Percentiles rank a stretch among this genome's conserved stretches.
Evolutionary conservation across 2,113 vertebrate species (phyloP).

Genomic region (Takifugu flavidus): DNA sequence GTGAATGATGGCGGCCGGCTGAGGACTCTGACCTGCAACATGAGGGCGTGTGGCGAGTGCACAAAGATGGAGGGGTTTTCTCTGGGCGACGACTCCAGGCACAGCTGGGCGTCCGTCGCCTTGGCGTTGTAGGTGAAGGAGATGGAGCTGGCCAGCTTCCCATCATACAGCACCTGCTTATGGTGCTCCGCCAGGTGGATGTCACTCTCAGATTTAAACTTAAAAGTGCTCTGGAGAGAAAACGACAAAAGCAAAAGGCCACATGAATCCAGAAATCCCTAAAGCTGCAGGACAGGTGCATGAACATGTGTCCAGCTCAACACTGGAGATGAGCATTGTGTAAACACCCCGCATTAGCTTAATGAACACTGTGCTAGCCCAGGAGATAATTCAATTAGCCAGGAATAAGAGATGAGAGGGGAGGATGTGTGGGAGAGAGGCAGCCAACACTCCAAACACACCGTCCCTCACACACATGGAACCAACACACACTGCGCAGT

Average conservation of each 20-base stretch:
- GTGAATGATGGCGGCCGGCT: background rate
- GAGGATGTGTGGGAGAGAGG: background rate
- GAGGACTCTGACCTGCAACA: constrained; percentile 88
- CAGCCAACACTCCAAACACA: background rate
- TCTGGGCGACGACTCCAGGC: constrained; percentile 96
- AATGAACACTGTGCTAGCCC: constrained; percentile 64
- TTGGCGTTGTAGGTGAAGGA: constrained; percentile 98
- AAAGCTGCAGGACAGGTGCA: background rate
- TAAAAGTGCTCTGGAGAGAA: constrained; percentile 91
- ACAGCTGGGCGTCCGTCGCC: constrained; percentile 96
- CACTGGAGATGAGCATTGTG: constrained; percentile 45
- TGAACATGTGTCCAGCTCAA: constrained; percentile 19
- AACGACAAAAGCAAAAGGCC: constrained; percentile 8
- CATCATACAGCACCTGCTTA: constrained; percentile 96
- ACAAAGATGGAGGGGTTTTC: constrained; percentile 98
- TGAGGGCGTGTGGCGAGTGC: constrained; percentile 96
- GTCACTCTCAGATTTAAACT: constrained; percentile 98
- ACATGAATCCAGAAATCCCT: constrained; percentile 1
- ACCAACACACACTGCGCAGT: background rate
- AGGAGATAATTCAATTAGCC: constrained; percentile 66
- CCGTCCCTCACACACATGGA: background rate
- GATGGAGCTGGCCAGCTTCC: constrained; percentile 95
- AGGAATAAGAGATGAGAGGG: constrained; percentile 38
- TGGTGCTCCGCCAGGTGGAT: constrained; percentile 99
- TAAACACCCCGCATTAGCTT: constrained; percentile 65